A percentile compares a stretch with the other conserved stretches of the same genome.
Conservation (phyloP, 2,797 vertebrate species). For the Squalus acanthias region DNA sequence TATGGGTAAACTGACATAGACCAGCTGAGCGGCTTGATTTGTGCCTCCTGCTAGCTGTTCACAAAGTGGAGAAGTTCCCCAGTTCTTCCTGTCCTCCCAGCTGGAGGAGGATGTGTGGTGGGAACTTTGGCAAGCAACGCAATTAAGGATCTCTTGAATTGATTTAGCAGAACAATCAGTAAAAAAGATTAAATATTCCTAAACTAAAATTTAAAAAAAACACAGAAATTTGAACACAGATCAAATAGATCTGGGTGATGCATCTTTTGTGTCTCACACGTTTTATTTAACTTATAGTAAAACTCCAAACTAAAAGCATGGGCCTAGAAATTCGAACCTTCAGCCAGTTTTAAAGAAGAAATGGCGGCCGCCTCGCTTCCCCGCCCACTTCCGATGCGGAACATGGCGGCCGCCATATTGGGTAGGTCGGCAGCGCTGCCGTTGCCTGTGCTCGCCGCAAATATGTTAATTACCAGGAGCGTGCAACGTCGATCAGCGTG, state of each 20-base stretch:
- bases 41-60: neutral
- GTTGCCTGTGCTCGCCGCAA: no score
- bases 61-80: neutral
- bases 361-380: no score
- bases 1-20: neutral
- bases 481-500: no score
- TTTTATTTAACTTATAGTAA: slow-evolving; percentile 15
- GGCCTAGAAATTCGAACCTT: no score
- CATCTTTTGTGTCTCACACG: neutral
- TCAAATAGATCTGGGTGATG: neutral
- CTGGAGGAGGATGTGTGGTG: neutral
- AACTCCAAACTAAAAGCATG: neutral
- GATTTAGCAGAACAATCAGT: neutral
- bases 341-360: no score
- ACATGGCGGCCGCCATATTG: no score
- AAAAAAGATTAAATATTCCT: neutral
- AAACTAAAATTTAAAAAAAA: neutral
- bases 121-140: neutral
- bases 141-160: neutral
- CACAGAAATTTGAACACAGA: neutral
- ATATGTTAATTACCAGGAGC: no score
- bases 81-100: neutral
- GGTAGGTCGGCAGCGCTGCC: no score
- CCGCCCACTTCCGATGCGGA: no score
- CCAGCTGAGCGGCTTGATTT: neutral